phyloP scores from a whole-genome alignment of 2,888 invertebrate species.

The Drosophila suboccidentalis region DNA sequence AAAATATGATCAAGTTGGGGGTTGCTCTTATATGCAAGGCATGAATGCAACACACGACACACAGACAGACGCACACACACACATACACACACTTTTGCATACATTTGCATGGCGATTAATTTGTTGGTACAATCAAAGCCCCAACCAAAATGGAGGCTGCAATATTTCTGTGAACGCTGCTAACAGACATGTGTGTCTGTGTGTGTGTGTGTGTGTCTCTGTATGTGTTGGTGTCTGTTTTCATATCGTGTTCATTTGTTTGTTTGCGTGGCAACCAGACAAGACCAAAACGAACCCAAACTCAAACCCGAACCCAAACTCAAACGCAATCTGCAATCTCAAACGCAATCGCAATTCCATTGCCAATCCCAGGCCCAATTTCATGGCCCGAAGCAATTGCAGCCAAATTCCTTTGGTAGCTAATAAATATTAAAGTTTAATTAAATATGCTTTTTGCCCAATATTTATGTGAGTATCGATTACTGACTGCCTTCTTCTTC shows the following conservation, averaged over 20 bases:
- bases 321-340: not conserved
- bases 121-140: conserved; percentile 67
- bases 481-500: conserved; percentile 32
- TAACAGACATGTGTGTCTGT: conserved; percentile 42
- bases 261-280: conserved; percentile 62
- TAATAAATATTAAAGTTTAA: conserved; percentile 82
- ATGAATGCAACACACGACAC: conserved; percentile 24
- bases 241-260: conserved; percentile 54
- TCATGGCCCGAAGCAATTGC: conserved; percentile 61
- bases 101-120: conserved; percentile 70
- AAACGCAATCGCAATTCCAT: conserved; percentile 21
- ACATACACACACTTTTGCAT: conserved; percentile 23
- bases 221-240: conserved; percentile 23
- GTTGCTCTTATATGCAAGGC: conserved; percentile 3
- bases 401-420: conserved; percentile 77
- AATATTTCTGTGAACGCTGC: conserved; percentile 48
- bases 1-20: conserved; percentile 78
- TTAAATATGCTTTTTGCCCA: conserved; percentile 75
- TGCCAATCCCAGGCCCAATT: conserved; percentile 25
- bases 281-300: conserved; percentile 36
- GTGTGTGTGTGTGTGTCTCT: conserved; percentile 16
- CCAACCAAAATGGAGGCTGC: conserved; percentile 45
- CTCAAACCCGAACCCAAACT: conserved; percentile 4
- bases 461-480: conserved; percentile 77
- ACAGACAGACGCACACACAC: conserved; percentile 22